Percentiles rank a stretch among this genome's conserved stretches.
phyloP scores from a whole-genome alignment of 2,888 invertebrate species.

The Rhagophthalmus giganteus region DNA sequence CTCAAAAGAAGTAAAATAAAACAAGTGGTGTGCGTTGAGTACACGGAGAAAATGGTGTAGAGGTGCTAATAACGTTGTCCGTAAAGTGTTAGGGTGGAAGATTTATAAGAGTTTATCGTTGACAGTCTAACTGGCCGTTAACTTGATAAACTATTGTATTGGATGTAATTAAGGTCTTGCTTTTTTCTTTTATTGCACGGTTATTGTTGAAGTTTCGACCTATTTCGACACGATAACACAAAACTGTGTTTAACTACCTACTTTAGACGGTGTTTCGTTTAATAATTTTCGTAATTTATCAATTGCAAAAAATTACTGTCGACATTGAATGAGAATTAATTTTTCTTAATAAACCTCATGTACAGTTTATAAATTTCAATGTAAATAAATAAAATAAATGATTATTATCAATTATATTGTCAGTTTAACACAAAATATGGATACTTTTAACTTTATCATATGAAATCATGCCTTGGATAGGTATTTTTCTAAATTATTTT shows the following conservation, averaged over 20 bases:
- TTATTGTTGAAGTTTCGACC: slow-evolving; percentile 27
- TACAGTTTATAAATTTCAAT: too few relatives aligned
- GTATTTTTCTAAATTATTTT: too few relatives aligned
- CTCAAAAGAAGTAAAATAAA: slow-evolving; percentile 20
- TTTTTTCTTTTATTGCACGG: slow-evolving; percentile 28
- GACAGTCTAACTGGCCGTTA: slow-evolving; percentile 44
- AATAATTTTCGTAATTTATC: background rate
- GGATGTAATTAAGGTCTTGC: slow-evolving; percentile 44
- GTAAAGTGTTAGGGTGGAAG: slow-evolving; percentile 33
- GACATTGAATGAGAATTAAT: too few relatives aligned
- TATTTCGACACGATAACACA: slow-evolving; percentile 9
- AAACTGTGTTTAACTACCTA: background rate
- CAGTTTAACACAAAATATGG: too few relatives aligned
- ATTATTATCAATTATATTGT: too few relatives aligned
- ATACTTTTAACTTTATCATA: too few relatives aligned
- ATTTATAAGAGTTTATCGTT: slow-evolving; percentile 44
- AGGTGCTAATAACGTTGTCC: slow-evolving; percentile 34
- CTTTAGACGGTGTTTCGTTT: background rate
- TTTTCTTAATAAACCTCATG: too few relatives aligned
- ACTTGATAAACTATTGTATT: slow-evolving; percentile 43
- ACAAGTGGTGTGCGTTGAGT: slow-evolving; percentile 17
- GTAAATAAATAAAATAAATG: too few relatives aligned
- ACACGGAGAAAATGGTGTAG: slow-evolving; percentile 12
- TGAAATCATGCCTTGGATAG: too few relatives aligned
- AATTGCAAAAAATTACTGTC: background rate